Base-by-base conservation (phyloP, 2,113 vertebrate species). In the Muscicapa adusta region DNA sequence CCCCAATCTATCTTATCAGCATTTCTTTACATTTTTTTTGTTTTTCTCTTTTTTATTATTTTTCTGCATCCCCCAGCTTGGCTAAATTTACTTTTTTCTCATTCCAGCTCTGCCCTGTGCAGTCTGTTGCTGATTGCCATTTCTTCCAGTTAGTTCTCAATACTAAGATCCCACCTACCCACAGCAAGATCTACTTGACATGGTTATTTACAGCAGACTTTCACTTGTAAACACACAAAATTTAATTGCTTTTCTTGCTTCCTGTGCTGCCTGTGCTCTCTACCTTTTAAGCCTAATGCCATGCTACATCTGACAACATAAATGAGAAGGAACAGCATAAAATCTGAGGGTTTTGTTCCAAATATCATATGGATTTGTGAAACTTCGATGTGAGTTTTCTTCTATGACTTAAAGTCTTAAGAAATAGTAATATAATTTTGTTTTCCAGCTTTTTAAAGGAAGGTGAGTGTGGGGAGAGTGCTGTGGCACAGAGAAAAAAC, bases 181-280 rank as follows among this genome's bases (percentile, higher is more conserved):
- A 65, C 76, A 80, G 85, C 84, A 66, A 62, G 85, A 89, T 80
- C 54, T 76, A 11, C 93, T 88, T 83, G 93, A 89, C 88, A 77
- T 72, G 88, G 95, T 89, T 97, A 96, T 95, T 97, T 96, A 87
- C 91, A 95, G 89, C 93, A 88, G 70, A 45, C 67, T 93, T 87
- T 47, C 58, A 25, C 91, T 93, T 93, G 79, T 92, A 95, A 96
- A 96, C 89, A 85, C 48, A 71, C 23, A 70, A 60, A 87, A 87
- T 93, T 73, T 96, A 95, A 94, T 96, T 96, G 92, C 83, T 95
- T 91, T 89, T 91, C 67, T 73, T 94, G 77, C 88, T 96, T 93
- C 45, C 73, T 91, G 16, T 40, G 58, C 82, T 79, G 82, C 58
- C 48, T 96, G 80, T 54, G 66, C 67, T 96, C 84, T 85, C 58